A percentile compares a stretch with the other conserved stretches of the same genome.
Conservation (phyloP, 2,797 vertebrate species). For the Allobates femoralis region DNA sequence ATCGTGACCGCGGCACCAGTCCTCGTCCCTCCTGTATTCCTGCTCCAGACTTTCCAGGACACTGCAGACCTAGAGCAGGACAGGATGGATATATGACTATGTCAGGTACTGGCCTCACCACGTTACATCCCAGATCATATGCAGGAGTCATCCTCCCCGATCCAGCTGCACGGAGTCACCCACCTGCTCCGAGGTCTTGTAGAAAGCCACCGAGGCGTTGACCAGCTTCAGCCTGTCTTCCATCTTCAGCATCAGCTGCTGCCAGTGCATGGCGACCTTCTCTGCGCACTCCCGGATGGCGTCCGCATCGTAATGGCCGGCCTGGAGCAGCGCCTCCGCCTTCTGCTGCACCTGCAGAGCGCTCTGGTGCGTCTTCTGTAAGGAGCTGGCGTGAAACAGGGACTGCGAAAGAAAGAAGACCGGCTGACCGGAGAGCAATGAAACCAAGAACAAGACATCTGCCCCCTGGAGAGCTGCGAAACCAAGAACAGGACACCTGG, state of each 20-base stretch:
- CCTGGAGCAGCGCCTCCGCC: slow-evolving; percentile 92
- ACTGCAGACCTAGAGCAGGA: slow-evolving; percentile 87
- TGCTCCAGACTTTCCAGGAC: slow-evolving; percentile 96
- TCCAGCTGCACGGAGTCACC: slow-evolving; percentile 27
- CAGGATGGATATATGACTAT: not conserved
- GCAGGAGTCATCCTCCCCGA: not conserved
- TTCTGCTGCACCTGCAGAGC: slow-evolving; percentile 98
- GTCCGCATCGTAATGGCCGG: slow-evolving; percentile 92
- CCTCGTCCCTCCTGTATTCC: slow-evolving; percentile 94
- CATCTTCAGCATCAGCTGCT: slow-evolving; percentile 99
- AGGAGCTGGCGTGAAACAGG: slow-evolving; percentile 96
- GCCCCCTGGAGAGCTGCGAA: too few relatives aligned
- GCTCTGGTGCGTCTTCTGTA: slow-evolving; percentile 99
- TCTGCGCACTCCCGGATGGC: slow-evolving; percentile 92
- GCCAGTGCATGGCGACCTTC: slow-evolving; percentile 96
- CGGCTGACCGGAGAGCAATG: slow-evolving; percentile 18
- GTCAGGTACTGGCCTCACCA: too few relatives aligned
- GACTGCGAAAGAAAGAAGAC: slow-evolving; percentile 80
- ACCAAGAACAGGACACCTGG: too few relatives aligned
- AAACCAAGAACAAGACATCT: too few relatives aligned
- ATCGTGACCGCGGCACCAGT: slow-evolving; percentile 95
- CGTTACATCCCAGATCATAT: too few relatives aligned
- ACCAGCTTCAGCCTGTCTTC: slow-evolving; percentile 97
- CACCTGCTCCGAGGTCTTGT: slow-evolving; percentile 98
- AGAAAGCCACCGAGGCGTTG: slow-evolving; percentile 97